Percentiles rank a stretch among this genome's conserved stretches.
Conservation (phyloP, 2,888 invertebrate genomes). For the Ferrisia virgata region DNA sequence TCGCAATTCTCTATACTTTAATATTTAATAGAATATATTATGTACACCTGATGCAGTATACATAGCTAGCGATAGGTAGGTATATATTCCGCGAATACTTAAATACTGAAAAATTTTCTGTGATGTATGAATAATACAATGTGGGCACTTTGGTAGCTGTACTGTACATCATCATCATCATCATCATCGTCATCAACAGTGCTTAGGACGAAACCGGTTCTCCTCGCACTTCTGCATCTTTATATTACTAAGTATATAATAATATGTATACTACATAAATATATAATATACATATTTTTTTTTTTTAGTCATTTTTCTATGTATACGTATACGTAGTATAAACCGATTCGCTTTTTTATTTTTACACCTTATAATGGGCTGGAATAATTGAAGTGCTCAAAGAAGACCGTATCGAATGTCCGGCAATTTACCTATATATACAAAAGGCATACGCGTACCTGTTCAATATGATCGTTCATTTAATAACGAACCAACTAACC, state of each 20-base stretch:
- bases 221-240: background rate
- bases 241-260: background rate
- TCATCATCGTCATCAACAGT: too few relatives aligned
- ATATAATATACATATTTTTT: background rate
- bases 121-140: slow-evolving; percentile 25
- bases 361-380: slow-evolving; percentile 29
- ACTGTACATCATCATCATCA: too few relatives aligned
- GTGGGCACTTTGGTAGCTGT: background rate
- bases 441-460: slow-evolving; percentile 16
- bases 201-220: background rate
- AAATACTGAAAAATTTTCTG: slow-evolving; percentile 35
- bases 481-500: background rate
- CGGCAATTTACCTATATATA: slow-evolving; percentile 32
- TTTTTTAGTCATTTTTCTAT: slow-evolving; percentile 3
- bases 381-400: slow-evolving; percentile 28
- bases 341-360: slow-evolving; percentile 31
- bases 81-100: slow-evolving; percentile 39
- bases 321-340: background rate
- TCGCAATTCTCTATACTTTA: slow-evolving; percentile 33
- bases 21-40: slow-evolving; percentile 42
- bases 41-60: too few relatives aligned
- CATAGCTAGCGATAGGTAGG: too few relatives aligned
- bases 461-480: slow-evolving; percentile 22
- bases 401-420: slow-evolving; percentile 29
- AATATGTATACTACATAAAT: background rate